Conservation (phyloP, 2,797 vertebrate species). For the Limosa lapponica region DNA sequence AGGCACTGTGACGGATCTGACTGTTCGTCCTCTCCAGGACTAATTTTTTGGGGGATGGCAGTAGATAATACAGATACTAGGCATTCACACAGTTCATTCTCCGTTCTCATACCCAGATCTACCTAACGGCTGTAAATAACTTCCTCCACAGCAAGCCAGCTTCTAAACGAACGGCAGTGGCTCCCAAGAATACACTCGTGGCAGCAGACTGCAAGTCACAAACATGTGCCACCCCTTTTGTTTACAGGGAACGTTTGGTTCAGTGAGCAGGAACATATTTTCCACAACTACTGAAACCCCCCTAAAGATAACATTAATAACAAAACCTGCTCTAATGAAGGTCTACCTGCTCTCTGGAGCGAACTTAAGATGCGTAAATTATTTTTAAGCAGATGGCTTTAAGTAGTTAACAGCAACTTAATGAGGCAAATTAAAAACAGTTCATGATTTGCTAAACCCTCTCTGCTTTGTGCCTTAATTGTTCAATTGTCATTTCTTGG, state of each 20-base stretch:
- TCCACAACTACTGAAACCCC: slow-evolving; percentile 1
- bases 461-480: slow-evolving; percentile 24
- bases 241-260: not conserved
- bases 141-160: not conserved
- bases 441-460: slow-evolving; percentile 36
- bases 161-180: not conserved
- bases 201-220: not conserved
- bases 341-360: slow-evolving; percentile 46
- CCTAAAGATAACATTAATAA: slow-evolving; percentile 27
- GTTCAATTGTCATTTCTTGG: slow-evolving; percentile 32
- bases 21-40: not conserved
- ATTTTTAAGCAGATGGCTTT: slow-evolving; percentile 65
- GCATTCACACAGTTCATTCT: not conserved
- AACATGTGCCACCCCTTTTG: not conserved
- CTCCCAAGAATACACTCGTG: not conserved
- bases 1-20: not conserved
- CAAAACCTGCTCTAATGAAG: slow-evolving; percentile 21
- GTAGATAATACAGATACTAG: not conserved
- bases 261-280: not conserved
- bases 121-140: not conserved
- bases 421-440: slow-evolving; percentile 59
- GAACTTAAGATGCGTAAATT: slow-evolving; percentile 9
- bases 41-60: not conserved
- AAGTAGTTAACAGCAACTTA: slow-evolving; percentile 48
- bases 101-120: not conserved